Conservation (phyloP, 1,140 invertebrate species). For the Eumeta japonica region DNA sequence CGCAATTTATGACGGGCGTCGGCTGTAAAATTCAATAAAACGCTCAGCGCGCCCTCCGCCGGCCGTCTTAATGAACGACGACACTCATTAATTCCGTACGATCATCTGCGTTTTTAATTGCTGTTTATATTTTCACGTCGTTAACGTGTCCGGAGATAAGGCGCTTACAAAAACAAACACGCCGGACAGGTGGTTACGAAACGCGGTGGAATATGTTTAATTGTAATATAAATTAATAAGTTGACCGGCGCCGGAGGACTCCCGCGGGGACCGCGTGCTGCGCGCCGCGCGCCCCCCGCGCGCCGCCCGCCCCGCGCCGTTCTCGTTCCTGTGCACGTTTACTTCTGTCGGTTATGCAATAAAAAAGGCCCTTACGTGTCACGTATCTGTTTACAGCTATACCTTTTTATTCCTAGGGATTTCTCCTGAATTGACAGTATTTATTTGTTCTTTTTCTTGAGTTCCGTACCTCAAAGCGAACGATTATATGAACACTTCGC, state of each 20-base stretch:
- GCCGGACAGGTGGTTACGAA: conserved; percentile 39
- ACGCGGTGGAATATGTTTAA: conserved; percentile 32
- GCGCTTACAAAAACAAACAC: conserved; percentile 37
- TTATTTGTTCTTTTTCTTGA: too few species aligned
- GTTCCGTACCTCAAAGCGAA: too few species aligned
- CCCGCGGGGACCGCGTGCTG: conserved; percentile 27
- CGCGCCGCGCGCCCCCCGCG: not conserved
- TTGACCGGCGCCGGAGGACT: conserved; percentile 27
- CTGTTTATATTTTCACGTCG: conserved; percentile 47
- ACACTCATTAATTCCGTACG: conserved; percentile 31
- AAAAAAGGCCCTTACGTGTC: too few species aligned
- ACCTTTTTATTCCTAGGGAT: too few species aligned
- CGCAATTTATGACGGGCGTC: conserved; percentile 14
- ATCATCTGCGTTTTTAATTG: conserved; percentile 45
- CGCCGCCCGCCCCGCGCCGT: not conserved
- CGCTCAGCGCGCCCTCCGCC: conserved; percentile 18
- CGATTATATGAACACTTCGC: too few species aligned
- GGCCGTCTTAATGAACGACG: conserved; percentile 32
- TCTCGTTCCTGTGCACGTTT: too few species aligned
- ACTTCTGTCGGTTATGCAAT: too few species aligned
- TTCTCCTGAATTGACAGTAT: too few species aligned
- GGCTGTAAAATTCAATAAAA: conserved; percentile 32
- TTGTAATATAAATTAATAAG: conserved; percentile 51
- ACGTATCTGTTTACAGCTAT: too few species aligned
- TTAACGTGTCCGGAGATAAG: conserved; percentile 35